Evolutionary conservation across 2,797 vertebrate species (phyloP).

Genomic region (Onychomys arenicola): DNA sequence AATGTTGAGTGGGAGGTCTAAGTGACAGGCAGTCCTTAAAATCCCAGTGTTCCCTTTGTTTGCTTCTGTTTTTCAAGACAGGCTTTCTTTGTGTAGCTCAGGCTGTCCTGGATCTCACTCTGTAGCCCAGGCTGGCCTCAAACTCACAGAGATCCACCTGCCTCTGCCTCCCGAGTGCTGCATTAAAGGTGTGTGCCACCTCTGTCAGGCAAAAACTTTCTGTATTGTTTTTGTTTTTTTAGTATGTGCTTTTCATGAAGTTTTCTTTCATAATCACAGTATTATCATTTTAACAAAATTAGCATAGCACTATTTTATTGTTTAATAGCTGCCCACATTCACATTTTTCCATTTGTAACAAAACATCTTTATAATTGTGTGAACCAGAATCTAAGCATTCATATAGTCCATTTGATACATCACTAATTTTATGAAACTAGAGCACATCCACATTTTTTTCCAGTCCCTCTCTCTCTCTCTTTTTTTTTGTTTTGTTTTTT

Average conservation of each 20-base stretch:
- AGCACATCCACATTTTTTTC: not conserved
- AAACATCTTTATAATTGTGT: not conserved
- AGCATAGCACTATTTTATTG: not conserved
- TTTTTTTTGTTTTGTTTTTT: not conserved
- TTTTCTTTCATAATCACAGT: not conserved
- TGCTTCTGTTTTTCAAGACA: not conserved
- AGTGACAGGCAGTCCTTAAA: not conserved
- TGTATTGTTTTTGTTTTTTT: constrained; percentile 19
- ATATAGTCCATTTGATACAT: not conserved
- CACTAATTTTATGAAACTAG: not conserved
- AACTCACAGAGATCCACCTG: not conserved
- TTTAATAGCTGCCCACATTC: not conserved
- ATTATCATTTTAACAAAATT: constrained; percentile 12
- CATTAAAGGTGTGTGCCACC: not conserved
- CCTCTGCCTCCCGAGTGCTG: not conserved
- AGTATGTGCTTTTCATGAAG: not conserved
- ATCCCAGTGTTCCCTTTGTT: not conserved
- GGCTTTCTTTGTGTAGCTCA: not conserved
- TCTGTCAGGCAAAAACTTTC: not conserved
- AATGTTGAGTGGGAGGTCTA: not conserved
- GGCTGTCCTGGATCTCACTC: not conserved
- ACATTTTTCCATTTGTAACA: not conserved
- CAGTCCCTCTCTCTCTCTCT: not conserved
- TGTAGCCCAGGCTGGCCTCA: not conserved
- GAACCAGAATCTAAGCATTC: not conserved